Base-by-base conservation (phyloP, 2,797 vertebrate species). In the Gila robusta region DNA sequence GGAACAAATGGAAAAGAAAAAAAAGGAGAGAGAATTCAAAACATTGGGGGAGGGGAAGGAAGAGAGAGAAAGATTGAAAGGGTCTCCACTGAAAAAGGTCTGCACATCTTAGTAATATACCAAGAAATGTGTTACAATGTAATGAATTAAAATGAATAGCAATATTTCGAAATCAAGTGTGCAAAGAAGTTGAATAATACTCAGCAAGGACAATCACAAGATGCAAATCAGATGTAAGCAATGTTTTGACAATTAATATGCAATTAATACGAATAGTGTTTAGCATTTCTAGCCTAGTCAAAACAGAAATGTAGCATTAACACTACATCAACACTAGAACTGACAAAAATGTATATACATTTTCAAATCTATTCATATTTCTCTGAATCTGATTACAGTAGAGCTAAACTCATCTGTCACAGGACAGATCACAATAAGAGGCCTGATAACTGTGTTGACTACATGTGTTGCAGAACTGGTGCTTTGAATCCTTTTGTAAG, bases 41-140 rank as follows among this genome's bases (percentile, higher is more conserved):
- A 23, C 28, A 80, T 6, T 47, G 28, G 78, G 81, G 80, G 21
- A 85, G n/a, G 76, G 17, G 49, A 32, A 81, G 21, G 47, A 49
- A 81, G 83, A 85, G 72, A 67, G 80, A 84, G 23, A 82, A 39
- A 28, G 67, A 49, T n/a, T 73, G 32, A 83, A 81, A 59, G 74
- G 44, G 52, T 69, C 32, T 72, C 69, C 7, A 26, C 39, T 47
- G 70, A 49, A 41, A 54, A 37, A 70, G 64, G 2, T 69, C 19
- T 70, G 28, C 39, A 56, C 49, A 56, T 59, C 23, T 41, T 37
- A 39, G 35, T 16, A 37, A 77, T 7, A 39, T 78, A 39, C 52
- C 35, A 41, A 37, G 76, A 14, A 59, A 62, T 62, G 16, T 62
- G 14, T 4, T 59, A n/a, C 35, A 59, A 62, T 16, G 35, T 10